Percentiles rank a stretch among this genome's conserved stretches.
Conservation (phyloP, 2,113 vertebrate genomes). For the Addax nasomaculatus region DNA sequence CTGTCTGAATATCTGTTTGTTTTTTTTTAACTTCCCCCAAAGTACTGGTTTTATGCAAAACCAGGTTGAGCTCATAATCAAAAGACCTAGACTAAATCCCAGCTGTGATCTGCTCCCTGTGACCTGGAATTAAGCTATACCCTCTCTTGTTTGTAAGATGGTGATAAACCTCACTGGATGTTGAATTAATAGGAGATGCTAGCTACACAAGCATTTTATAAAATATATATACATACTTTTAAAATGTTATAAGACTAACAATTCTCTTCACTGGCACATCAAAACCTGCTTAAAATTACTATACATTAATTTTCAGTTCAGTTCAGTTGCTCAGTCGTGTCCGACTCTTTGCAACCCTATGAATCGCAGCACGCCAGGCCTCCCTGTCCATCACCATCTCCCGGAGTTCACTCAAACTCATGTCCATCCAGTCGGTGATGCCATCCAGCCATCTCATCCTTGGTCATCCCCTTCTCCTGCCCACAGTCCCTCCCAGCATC, state of each 20-base stretch:
- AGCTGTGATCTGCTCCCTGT: background rate
- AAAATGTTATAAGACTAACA: background rate
- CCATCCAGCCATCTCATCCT: no score
- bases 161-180: background rate
- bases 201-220: background rate
- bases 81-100: background rate
- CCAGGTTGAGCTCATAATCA: background rate
- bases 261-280: background rate
- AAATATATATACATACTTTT: background rate
- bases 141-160: background rate
- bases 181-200: background rate
- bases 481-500: no score
- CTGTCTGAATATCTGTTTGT: background rate
- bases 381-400: no score
- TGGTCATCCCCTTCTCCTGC: no score
- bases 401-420: no score
- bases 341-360: rapidly evolving
- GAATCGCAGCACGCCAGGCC: no score
- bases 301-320: background rate
- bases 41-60: background rate
- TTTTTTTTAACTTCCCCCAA: background rate
- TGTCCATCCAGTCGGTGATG: rapidly evolving
- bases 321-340: no score
- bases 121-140: background rate
- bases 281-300: background rate